Evolutionary conservation across 2,113 vertebrate genomes (phyloP).

Genomic region (Tragelaphus imberbis): DNA sequence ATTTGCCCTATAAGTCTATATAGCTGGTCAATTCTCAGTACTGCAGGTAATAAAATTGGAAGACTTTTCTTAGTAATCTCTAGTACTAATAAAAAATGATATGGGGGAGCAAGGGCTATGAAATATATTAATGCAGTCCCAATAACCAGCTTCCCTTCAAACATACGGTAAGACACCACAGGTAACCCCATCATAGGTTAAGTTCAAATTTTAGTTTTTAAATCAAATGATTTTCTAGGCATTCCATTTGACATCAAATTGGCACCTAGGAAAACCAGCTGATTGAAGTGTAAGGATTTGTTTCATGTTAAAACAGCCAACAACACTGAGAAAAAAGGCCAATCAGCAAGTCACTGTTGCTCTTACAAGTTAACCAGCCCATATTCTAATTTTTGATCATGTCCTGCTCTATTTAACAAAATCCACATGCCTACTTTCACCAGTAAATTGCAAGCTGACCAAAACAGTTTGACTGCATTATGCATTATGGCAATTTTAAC

Average conservation of each 20-base stretch:
- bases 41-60: not conserved
- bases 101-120: not conserved
- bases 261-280: not conserved
- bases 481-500: not conserved
- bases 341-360: not conserved
- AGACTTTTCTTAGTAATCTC: not conserved
- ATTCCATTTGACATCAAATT: not conserved
- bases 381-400: not conserved
- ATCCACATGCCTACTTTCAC: not conserved
- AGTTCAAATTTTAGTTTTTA: not conserved
- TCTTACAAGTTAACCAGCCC: not conserved
- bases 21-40: not conserved
- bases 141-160: not conserved
- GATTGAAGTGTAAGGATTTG: not conserved
- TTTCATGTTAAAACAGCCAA: not conserved
- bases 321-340: not conserved
- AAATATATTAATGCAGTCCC: not conserved
- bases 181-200: not conserved
- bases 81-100: not conserved
- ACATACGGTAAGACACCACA: not conserved
- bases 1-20: not conserved
- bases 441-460: not conserved
- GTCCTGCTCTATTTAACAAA: not conserved
- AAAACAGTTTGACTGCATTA: not conserved
- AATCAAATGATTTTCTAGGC: not conserved